These are phyloP conservation scores for Aldrovandia affinis DNA, from an alignment of 2,797 vertebrate species.

Conservation along the genomic window DNA sequence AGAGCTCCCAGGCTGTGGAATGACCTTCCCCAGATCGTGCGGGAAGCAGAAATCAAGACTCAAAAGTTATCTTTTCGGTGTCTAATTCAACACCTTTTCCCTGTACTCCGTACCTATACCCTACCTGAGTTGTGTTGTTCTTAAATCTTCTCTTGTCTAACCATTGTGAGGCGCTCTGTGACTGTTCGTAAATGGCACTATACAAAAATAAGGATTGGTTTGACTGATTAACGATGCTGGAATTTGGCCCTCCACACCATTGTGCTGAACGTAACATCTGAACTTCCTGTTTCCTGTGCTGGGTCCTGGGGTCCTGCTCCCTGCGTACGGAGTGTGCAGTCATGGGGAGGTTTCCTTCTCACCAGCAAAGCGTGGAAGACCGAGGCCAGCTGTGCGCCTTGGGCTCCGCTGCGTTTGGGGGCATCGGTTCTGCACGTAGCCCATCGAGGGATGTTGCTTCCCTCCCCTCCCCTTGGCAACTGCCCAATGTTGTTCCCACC, in stretches of 20 bases:
- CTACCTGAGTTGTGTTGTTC: too few species aligned
- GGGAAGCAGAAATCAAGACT: not conserved
- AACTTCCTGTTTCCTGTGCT: not conserved
- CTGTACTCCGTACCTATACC: too few species aligned
- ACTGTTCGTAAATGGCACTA: too few species aligned
- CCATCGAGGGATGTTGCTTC: not conserved
- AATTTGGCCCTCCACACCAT: not conserved
- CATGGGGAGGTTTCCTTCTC: not conserved
- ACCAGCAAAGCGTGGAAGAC: not conserved
- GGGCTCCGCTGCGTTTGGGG: not conserved
- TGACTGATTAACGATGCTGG: too few species aligned
- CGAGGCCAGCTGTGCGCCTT: not conserved
- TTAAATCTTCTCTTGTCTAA: too few species aligned
- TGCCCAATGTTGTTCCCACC: not conserved
- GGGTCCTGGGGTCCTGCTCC: too few species aligned
- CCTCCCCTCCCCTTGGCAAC: not conserved
- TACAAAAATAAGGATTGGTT: too few species aligned
- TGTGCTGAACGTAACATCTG: not conserved
- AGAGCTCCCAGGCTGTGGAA: not conserved
- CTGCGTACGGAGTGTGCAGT: too few species aligned
- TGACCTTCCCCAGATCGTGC: not conserved
- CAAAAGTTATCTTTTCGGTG: too few species aligned
- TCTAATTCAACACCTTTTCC: too few species aligned
- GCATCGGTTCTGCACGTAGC: not conserved
- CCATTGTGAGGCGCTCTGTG: too few species aligned